phyloP scores from a whole-genome alignment of 2,113 vertebrate genomes.

The Tylochromis polylepis region DNA sequence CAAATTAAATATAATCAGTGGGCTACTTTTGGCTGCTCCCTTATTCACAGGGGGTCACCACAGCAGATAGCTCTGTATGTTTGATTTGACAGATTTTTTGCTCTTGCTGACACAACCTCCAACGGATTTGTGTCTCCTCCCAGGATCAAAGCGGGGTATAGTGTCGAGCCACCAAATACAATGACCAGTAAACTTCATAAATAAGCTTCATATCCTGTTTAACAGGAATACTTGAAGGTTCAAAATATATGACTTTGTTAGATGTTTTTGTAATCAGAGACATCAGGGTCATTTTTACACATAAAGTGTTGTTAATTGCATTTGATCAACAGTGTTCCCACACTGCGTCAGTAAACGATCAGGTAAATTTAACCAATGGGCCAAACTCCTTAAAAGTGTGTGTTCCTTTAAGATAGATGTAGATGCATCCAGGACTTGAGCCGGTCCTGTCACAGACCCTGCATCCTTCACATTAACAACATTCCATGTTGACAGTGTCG shows the following conservation, averaged over 20 bases:
- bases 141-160: not conserved
- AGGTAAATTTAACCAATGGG: conserved; percentile 5
- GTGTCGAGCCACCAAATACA: not conserved
- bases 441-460: conserved; percentile 5
- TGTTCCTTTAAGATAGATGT: conserved; percentile 12
- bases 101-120: too few species aligned
- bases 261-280: not conserved
- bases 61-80: not conserved
- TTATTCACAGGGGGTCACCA: not conserved
- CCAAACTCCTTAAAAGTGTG: not conserved
- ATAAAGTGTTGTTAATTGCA: not conserved
- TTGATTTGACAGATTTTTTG: too few species aligned
- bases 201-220: not conserved
- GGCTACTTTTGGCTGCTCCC: not conserved
- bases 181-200: not conserved
- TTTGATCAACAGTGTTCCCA: not conserved
- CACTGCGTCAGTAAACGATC: not conserved
- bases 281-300: not conserved
- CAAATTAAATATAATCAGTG: not conserved
- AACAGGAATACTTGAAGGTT: not conserved
- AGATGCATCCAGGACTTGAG: conserved; percentile 19
- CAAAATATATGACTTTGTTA: not conserved
- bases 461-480: conserved; percentile 14
- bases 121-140: not conserved
- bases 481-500: not conserved